phyloP scores from a whole-genome alignment of 2,888 invertebrate genomes.

The Nomada fabriciana region DNA sequence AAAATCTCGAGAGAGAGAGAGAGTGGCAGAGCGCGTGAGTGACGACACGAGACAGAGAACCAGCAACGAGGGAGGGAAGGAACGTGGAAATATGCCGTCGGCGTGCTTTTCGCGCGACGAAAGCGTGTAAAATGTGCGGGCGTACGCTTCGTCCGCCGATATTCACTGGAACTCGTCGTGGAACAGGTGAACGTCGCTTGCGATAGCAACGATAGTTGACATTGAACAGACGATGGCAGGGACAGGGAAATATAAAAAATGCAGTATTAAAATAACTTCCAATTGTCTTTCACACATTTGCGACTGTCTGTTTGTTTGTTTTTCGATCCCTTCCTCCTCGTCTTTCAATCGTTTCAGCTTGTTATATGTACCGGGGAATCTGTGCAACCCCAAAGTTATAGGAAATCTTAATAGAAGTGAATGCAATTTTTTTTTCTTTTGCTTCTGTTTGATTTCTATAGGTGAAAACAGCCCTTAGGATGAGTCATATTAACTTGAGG shows the following conservation, averaged over 20 bases:
- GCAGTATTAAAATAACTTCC: no score
- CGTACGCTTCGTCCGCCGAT: slow-evolving; percentile 52
- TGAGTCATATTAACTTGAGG: no score
- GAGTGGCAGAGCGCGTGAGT: slow-evolving; percentile 17
- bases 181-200: slow-evolving; percentile 33
- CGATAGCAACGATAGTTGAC: slow-evolving; percentile 31
- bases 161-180: slow-evolving; percentile 41
- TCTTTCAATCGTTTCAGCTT: no score
- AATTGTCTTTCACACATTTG: no score
- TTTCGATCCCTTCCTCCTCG: no score
- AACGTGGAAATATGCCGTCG: slow-evolving; percentile 70
- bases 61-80: slow-evolving; percentile 30
- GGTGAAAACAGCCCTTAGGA: no score
- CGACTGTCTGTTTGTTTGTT: no score
- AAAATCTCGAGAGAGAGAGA: slow-evolving; percentile 52
- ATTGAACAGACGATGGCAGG: background rate
- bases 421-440: no score
- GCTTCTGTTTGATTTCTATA: no score
- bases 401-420: no score
- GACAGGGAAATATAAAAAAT: slow-evolving; percentile 21
- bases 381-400: no score
- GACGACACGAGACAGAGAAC: slow-evolving; percentile 22
- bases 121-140: slow-evolving; percentile 76
- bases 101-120: slow-evolving; percentile 64
- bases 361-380: no score